Percentiles rank a stretch among this genome's conserved stretches.
Conservation (phyloP, 2,113 vertebrate species). For the Recurvirostra avosetta region DNA sequence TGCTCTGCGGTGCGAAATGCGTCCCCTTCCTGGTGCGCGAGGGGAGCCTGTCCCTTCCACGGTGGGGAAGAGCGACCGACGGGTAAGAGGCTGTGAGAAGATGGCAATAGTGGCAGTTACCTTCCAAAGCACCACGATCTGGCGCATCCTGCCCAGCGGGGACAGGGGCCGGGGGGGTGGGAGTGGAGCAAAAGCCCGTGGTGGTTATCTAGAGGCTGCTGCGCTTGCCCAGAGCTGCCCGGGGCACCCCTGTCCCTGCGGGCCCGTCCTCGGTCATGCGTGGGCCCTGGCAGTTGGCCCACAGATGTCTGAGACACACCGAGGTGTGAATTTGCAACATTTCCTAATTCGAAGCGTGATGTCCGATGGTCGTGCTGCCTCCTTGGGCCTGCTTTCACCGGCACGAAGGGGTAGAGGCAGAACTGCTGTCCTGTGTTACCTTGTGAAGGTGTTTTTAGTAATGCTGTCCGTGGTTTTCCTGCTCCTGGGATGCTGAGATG, state of each 20-base stretch:
- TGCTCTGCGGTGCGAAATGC: fast-evolving
- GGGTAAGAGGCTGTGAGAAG: not conserved
- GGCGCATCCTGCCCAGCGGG: not conserved
- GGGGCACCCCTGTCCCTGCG: too few relatives aligned
- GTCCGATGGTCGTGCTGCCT: not conserved
- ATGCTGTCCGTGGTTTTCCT: not conserved
- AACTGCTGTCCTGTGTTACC: not conserved
- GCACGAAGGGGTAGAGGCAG: not conserved
- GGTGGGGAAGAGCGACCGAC: fast-evolving
- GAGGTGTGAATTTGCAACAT: fast-evolving
- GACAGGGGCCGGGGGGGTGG: not conserved
- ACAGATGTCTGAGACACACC: not conserved
- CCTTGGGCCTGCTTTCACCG: not conserved
- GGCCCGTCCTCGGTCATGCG: fast-evolving
- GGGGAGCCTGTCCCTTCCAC: fast-evolving
- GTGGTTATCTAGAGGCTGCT: not conserved
- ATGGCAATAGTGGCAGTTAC: not conserved
- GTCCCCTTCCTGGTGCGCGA: fast-evolving
- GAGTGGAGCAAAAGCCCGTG: fast-evolving
- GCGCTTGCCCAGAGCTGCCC: not conserved
- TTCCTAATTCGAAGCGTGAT: fast-evolving
- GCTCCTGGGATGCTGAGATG: not conserved
- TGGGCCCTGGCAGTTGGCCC: too few relatives aligned
- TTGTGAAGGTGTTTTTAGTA: not conserved
- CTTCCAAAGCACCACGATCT: not conserved